Evolutionary conservation across 2,888 invertebrate genomes (phyloP).

Genomic region (Nemotelus pantherinus): DNA sequence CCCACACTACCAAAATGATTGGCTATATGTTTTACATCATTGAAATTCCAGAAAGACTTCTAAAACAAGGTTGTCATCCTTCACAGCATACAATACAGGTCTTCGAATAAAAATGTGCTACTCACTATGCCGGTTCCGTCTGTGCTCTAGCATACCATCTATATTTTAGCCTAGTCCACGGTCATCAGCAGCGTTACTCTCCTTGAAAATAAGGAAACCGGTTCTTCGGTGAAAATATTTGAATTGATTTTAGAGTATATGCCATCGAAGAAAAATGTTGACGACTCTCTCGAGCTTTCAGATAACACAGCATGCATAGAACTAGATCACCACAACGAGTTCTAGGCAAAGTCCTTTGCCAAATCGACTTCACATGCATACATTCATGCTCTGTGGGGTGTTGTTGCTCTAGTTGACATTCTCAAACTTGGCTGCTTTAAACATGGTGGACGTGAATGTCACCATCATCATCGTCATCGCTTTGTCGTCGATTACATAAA

Average conservation of each 20-base stretch:
- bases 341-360: slow-evolving; percentile 3
- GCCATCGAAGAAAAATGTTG: slow-evolving; percentile 17
- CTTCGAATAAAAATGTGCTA: no score
- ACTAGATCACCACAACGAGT: background rate
- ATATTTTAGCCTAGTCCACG: no score
- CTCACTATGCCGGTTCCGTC: no score
- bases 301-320: background rate
- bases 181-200: no score
- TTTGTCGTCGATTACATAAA: slow-evolving; percentile 39
- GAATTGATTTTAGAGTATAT: slow-evolving; percentile 38
- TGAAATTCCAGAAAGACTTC: no score
- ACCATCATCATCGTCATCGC: slow-evolving; percentile 8
- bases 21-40: no score
- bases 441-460: background rate
- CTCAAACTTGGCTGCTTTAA: background rate
- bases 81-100: no score
- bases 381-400: background rate
- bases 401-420: background rate
- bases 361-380: background rate
- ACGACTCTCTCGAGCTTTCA: background rate
- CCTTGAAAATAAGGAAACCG: no score
- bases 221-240: background rate
- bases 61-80: no score
- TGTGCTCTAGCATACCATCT: no score
- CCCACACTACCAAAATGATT: no score